phyloP scores from a whole-genome alignment of 2,113 vertebrate genomes.

The Pagrus major region DNA sequence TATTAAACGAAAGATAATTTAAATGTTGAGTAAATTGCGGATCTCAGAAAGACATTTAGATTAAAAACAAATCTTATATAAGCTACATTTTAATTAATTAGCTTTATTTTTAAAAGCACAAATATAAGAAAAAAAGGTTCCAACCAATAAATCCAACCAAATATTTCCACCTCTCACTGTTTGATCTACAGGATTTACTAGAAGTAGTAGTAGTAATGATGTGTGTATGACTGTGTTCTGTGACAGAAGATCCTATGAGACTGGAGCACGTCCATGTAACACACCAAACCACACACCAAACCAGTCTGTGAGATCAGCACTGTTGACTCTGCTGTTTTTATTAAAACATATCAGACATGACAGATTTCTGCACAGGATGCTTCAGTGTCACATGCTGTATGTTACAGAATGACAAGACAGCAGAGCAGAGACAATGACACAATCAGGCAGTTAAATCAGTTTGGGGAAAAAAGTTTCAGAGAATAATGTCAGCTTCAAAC shows the following conservation, averaged over 20 bases:
- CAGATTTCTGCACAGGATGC: conserved; percentile 27
- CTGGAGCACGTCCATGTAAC: conserved; percentile 67
- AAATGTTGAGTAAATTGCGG: no score
- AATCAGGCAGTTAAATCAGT: background rate
- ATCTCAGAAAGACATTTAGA: background rate
- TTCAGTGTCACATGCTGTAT: background rate
- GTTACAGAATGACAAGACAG: background rate
- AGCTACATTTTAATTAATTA: background rate
- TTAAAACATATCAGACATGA: background rate
- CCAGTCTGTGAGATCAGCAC: conserved; percentile 62
- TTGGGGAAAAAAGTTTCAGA: background rate
- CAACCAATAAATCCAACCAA: background rate
- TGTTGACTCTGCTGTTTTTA: conserved; percentile 55
- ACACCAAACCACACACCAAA: conserved; percentile 81
- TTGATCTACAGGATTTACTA: conserved; percentile 70
- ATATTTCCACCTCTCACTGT: conserved; percentile 30
- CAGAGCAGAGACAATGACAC: background rate
- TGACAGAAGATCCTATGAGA: conserved; percentile 31
- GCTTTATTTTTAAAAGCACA: no score
- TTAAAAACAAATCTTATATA: background rate
- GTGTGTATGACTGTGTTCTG: conserved; percentile 23
- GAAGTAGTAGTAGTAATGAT: background rate
- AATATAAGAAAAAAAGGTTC: background rate
- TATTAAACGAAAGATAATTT: background rate
- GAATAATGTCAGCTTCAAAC: background rate